Evolutionary conservation across 2,888 invertebrate species (phyloP).

Genomic region (Macrosiphum euphorbiae): DNA sequence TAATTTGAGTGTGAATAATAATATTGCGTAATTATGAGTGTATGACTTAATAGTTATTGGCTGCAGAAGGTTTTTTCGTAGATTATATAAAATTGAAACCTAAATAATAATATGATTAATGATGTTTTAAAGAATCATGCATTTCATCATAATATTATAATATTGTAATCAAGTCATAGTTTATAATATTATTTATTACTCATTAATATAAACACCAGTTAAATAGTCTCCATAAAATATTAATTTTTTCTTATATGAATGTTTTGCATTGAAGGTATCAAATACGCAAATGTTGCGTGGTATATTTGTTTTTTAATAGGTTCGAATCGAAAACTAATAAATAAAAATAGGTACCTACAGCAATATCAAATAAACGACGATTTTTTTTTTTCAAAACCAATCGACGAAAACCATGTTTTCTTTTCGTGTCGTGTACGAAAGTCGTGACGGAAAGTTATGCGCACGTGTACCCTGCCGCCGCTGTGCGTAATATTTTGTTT

Average conservation of each 20-base stretch:
- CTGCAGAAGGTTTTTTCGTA: not conserved
- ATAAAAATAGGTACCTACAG: not conserved
- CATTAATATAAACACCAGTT: not conserved
- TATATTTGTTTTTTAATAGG: not conserved
- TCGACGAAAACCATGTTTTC: not conserved
- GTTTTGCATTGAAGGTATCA: not conserved
- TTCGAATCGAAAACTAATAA: not conserved
- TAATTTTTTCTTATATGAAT: not conserved
- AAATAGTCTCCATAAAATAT: not conserved
- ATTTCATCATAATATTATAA: not conserved
- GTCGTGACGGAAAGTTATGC: not conserved
- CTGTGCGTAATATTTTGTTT: not conserved
- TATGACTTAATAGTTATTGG: not conserved
- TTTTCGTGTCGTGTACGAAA: not conserved
- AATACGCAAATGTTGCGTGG: not conserved
- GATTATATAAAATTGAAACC: not conserved
- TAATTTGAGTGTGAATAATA: not conserved
- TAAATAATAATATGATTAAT: not conserved
- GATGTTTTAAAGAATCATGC: not conserved
- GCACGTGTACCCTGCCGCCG: not conserved
- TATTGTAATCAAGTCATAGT: not conserved
- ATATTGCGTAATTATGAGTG: not conserved
- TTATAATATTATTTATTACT: not conserved
- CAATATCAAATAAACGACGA: not conserved
- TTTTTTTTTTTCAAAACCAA: not conserved